phyloP scores from a whole-genome alignment of 2,797 vertebrate species.

The Hafferia zeledoni region DNA sequence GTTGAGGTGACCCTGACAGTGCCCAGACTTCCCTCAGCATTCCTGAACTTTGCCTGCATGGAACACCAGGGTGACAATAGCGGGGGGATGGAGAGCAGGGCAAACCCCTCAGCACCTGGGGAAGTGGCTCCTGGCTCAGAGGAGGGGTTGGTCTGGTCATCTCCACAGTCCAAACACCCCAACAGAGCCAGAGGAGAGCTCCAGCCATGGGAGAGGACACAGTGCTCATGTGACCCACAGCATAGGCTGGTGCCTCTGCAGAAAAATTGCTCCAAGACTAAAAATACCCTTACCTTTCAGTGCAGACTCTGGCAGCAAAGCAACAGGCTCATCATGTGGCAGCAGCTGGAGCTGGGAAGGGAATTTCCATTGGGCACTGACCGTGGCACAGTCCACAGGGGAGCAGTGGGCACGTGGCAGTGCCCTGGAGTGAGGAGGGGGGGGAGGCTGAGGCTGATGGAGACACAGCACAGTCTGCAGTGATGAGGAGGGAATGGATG shows the following conservation, averaged over 20 bases:
- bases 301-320: not conserved
- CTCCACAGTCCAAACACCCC: not conserved
- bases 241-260: not conserved
- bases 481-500: not conserved
- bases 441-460: not conserved
- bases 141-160: not conserved
- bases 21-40: not conserved
- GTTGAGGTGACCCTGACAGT: not conserved
- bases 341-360: not conserved
- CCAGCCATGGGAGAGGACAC: fast-evolving
- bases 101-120: not conserved
- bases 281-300: not conserved
- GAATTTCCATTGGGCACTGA: not conserved
- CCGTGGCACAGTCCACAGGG: fast-evolving
- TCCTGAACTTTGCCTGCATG: not conserved
- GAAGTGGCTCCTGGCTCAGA: not conserved
- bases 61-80: fast-evolving
- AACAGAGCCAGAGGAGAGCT: not conserved
- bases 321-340: not conserved
- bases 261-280: not conserved
- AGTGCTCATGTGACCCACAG: not conserved
- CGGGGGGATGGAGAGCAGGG: fast-evolving
- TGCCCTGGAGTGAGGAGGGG: not conserved
- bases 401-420: not conserved
- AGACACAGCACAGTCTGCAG: not conserved